Percentiles rank a stretch among this genome's conserved stretches.
Conservation (phyloP, 2,888 invertebrate species). For the Norana najaformis region DNA sequence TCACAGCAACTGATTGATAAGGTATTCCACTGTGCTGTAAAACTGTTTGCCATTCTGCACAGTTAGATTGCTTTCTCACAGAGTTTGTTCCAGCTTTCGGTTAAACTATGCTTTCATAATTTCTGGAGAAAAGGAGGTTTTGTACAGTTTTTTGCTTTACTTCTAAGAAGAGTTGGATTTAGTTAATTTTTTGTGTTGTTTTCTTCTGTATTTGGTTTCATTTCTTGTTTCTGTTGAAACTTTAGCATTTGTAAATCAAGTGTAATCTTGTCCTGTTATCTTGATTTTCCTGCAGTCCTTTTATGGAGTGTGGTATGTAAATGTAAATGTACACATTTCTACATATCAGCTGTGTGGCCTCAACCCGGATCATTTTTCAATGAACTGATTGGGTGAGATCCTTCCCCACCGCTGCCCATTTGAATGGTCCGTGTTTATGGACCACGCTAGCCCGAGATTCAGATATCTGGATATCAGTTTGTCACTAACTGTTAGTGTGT, state of each 20-base stretch:
- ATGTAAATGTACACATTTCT: too few species aligned
- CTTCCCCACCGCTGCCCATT: too few species aligned
- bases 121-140: neutral
- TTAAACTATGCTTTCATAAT: neutral
- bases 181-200: neutral
- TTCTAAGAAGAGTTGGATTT: too few species aligned
- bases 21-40: neutral
- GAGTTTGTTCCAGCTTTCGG: neutral
- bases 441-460: too few species aligned
- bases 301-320: too few species aligned
- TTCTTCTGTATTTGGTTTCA: neutral
- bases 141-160: neutral
- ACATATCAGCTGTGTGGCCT: too few species aligned
- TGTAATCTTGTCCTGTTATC: neutral
- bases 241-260: neutral
- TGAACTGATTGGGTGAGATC: too few species aligned
- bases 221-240: neutral
- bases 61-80: neutral
- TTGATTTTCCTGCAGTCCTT: too few species aligned
- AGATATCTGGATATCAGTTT: too few species aligned
- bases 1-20: neutral
- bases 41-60: neutral
- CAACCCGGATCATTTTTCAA: too few species aligned
- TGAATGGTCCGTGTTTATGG: too few species aligned
- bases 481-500: neutral